Conservation (phyloP, 2,113 vertebrate genomes). For the Tor tambroides region DNA sequence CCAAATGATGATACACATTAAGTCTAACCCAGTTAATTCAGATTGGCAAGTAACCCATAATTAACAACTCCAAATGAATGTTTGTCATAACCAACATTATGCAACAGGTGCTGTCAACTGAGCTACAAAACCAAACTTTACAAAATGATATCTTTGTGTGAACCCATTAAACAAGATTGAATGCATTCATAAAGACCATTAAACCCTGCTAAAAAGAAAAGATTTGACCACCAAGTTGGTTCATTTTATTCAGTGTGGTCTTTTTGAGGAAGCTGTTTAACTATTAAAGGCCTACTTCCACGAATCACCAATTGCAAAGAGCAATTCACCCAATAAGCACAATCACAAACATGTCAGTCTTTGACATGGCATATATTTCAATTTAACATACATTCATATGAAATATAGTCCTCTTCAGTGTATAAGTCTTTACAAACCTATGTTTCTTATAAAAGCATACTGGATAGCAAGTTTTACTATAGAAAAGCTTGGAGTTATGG, state of each 20-base stretch:
- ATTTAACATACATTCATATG: constrained; percentile 81
- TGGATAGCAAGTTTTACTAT: constrained; percentile 71
- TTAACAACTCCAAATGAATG: neutral
- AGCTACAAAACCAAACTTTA: neutral
- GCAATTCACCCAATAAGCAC: constrained; percentile 61
- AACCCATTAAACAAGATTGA: neutral
- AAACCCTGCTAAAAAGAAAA: neutral
- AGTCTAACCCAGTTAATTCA: too few relatives aligned
- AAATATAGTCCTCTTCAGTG: constrained; percentile 82
- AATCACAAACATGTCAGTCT: constrained; percentile 59
- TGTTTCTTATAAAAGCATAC: constrained; percentile 69
- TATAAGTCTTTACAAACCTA: constrained; percentile 80
- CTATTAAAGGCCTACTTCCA: neutral
- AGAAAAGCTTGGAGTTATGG: constrained; percentile 71
- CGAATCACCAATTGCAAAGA: neutral
- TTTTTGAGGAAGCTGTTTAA: neutral
- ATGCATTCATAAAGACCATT: neutral
- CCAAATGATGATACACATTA: too few relatives aligned
- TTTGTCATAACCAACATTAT: neutral
- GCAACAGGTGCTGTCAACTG: neutral
- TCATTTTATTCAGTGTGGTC: neutral
- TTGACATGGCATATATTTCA: constrained; percentile 80
- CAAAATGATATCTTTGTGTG: neutral
- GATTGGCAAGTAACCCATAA: too few relatives aligned
- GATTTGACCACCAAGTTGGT: neutral